Percentiles rank a stretch among this genome's conserved stretches.
phyloP scores from a whole-genome alignment of 2,797 vertebrate genomes.

The Notoglanidium macrostoma region DNA sequence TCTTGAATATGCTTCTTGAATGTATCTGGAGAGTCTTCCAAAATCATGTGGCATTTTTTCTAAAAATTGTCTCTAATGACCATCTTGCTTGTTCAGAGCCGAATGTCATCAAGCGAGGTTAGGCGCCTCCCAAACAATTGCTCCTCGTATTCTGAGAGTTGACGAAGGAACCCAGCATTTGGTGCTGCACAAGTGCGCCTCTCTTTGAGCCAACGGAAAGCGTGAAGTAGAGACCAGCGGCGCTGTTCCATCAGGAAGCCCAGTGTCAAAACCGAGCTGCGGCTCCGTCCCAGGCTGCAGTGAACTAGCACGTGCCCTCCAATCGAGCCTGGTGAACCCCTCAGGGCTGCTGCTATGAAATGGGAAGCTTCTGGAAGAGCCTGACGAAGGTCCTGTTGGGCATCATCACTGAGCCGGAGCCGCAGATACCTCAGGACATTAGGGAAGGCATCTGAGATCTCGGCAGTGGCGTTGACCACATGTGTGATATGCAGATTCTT shows the following conservation, averaged over 20 bases:
- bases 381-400: conserved; percentile 69
- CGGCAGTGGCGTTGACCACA: conserved; percentile 69
- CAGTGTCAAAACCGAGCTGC: conserved; percentile 69
- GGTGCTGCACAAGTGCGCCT: conserved; percentile 66
- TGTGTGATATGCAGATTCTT: conserved; percentile 72
- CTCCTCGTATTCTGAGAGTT: conserved; percentile 70
- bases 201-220: conserved; percentile 70
- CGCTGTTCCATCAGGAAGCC: conserved; percentile 71
- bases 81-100: conserved; percentile 53
- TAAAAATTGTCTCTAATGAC: background rate
- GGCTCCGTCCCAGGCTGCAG: conserved; percentile 68
- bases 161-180: conserved; percentile 69
- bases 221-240: conserved; percentile 66
- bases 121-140: conserved; percentile 69
- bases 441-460: conserved; percentile 67
- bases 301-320: conserved; percentile 66
- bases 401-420: conserved; percentile 67
- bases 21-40: background rate
- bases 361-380: conserved; percentile 65
- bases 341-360: conserved; percentile 65
- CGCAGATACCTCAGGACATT: conserved; percentile 62
- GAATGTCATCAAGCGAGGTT: conserved; percentile 66
- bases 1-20: background rate
- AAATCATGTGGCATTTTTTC: background rate
- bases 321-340: conserved; percentile 54